A percentile compares a stretch with the other conserved stretches of the same genome.
Evolutionary conservation across 1,140 invertebrate species (phyloP).

Genomic region (Phenacoccus solenopsis): DNA sequence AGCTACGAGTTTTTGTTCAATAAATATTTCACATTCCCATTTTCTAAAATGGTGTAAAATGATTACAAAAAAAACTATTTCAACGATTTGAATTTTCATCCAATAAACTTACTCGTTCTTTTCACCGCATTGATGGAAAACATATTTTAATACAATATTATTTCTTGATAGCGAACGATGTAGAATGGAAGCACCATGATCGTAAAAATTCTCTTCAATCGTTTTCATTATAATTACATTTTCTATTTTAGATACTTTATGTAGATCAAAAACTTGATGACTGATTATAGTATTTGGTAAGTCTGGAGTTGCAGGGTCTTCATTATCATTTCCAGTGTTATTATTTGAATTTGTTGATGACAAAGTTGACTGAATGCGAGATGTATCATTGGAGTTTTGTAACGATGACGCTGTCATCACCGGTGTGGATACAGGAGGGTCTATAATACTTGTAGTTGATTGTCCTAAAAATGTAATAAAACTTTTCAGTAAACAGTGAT

Average conservation of each 20-base stretch:
- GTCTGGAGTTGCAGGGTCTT: too few relatives aligned
- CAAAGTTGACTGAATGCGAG: too few relatives aligned
- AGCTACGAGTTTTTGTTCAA: neutral
- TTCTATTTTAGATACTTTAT: neutral
- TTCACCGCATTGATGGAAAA: neutral
- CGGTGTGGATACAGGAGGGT: too few relatives aligned
- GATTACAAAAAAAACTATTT: neutral
- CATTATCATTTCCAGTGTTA: too few relatives aligned
- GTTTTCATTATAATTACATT: neutral
- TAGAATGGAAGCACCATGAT: conserved; percentile 6
- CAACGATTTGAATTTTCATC: neutral
- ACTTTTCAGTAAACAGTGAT: too few relatives aligned
- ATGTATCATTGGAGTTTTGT: too few relatives aligned
- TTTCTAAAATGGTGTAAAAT: neutral
- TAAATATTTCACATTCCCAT: neutral
- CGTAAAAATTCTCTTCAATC: conserved; percentile 7
- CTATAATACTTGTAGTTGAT: neutral
- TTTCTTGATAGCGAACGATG: neutral
- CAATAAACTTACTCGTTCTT: neutral
- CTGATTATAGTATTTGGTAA: neutral
- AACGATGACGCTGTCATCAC: too few relatives aligned
- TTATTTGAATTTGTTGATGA: too few relatives aligned
- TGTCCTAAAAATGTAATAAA: too few relatives aligned
- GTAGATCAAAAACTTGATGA: neutral
- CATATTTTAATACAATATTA: neutral